Percentiles rank a stretch among this genome's conserved stretches.
Evolutionary conservation across 2,113 vertebrate genomes (phyloP).

Genomic region (Corvus moneduloides): DNA sequence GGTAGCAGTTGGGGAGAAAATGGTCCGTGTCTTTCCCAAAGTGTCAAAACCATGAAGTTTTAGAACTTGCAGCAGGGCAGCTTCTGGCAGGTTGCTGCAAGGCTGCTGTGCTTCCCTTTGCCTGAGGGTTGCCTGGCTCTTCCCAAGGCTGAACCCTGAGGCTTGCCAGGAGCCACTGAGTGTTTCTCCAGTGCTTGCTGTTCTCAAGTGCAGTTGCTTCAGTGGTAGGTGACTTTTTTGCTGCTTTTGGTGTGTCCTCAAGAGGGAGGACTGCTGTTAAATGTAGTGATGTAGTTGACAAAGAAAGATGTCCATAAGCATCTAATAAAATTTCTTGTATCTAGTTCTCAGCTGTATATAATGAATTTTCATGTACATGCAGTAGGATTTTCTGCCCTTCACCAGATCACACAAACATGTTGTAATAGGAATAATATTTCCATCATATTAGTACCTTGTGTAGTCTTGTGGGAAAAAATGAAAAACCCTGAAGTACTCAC

Average conservation of each 20-base stretch:
- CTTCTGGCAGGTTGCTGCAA: not conserved
- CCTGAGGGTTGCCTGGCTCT: not conserved
- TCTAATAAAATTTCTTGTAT: not conserved
- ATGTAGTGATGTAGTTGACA: not conserved
- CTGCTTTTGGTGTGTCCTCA: not conserved
- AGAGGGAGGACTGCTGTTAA: not conserved
- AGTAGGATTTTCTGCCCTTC: not conserved
- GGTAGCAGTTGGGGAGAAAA: not conserved
- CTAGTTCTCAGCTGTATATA: rapidly evolving
- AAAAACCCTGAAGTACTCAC: not conserved
- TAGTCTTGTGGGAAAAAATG: not conserved
- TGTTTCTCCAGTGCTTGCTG: not conserved
- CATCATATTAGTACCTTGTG: not conserved
- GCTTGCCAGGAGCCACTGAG: not conserved
- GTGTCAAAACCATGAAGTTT: not conserved
- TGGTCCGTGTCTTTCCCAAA: not conserved
- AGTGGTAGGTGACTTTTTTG: not conserved
- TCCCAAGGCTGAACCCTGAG: not conserved
- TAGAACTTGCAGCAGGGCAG: not conserved
- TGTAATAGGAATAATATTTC: not conserved
- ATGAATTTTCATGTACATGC: rapidly evolving
- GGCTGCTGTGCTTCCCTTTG: not conserved
- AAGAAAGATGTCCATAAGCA: not conserved
- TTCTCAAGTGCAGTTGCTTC: not conserved
- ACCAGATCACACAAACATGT: not conserved